Percentiles rank a stretch among this genome's conserved stretches.
phyloP scores from a whole-genome alignment of 2,113 vertebrate species.

The Ascaphus truei region DNA sequence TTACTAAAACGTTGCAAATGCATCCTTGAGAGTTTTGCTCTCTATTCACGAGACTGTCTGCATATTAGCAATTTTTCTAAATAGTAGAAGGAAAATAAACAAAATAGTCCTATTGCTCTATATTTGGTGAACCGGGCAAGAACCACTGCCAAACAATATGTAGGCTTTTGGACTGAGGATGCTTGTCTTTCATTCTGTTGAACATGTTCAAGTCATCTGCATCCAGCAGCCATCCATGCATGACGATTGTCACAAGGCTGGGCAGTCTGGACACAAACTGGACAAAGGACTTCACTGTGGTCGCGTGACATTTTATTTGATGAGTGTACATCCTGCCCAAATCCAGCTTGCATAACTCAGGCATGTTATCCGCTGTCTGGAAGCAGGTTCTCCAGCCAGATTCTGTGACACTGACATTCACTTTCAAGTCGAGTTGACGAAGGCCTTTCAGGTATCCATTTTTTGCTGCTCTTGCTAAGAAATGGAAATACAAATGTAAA shows the following conservation, averaged over 20 bases:
- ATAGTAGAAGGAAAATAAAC: no score
- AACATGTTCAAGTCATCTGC: conserved; percentile 35
- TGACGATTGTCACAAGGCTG: background rate
- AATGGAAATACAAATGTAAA: background rate
- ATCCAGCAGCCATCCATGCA: conserved; percentile 41
- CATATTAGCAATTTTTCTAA: no score
- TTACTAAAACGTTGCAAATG: no score
- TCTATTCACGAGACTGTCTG: no score
- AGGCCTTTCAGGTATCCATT: conserved; percentile 41
- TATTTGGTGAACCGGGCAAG: conserved; percentile 29
- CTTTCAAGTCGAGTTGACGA: background rate
- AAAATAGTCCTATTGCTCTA: conserved; percentile 33
- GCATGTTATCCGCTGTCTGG: conserved; percentile 21
- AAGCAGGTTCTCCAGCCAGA: conserved; percentile 47
- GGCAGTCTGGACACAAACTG: conserved; percentile 24
- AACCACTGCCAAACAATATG: conserved; percentile 6
- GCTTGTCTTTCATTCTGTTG: conserved; percentile 31
- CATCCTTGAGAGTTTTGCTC: no score
- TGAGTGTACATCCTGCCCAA: background rate
- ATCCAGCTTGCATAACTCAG: conserved; percentile 8
- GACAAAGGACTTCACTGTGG: conserved; percentile 33
- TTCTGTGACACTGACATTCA: conserved; percentile 37
- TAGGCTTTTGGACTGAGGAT: conserved; percentile 28
- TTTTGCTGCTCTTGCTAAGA: conserved; percentile 42
- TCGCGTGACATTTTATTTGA: conserved; percentile 24